phyloP scores from a whole-genome alignment of 2,888 invertebrate species.

The Drosophila maculinotata region DNA sequence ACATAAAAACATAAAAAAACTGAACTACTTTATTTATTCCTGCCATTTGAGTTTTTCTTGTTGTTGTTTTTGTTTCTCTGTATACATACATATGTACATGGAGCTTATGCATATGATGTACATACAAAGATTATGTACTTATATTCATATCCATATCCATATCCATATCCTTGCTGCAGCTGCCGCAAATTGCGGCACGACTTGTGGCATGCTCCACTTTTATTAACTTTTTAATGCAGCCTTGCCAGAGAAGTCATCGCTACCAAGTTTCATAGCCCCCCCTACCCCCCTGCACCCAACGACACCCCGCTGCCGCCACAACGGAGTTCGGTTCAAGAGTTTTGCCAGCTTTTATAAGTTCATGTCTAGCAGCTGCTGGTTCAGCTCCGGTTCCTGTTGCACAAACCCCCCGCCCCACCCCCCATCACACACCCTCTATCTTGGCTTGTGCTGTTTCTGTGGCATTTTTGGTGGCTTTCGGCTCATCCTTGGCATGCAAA shows the following conservation, averaged over 20 bases:
- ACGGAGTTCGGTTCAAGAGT: constrained; percentile 53
- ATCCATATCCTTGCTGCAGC: constrained; percentile 69
- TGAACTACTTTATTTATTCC: too few species aligned
- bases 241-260: constrained; percentile 35
- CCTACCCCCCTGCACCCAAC: background rate
- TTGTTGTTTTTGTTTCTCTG: background rate
- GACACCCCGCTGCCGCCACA: background rate
- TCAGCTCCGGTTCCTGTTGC: constrained; percentile 36
- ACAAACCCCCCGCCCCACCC: background rate
- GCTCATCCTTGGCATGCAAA: constrained; percentile 66
- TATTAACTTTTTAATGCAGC: constrained; percentile 81
- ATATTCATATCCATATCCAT: constrained; percentile 47
- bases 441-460: constrained; percentile 32
- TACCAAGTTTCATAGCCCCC: background rate
- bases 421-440: constrained; percentile 1
- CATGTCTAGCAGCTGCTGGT: constrained; percentile 73
- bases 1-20: too few species aligned
- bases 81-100: background rate
- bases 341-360: constrained; percentile 74
- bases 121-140: constrained; percentile 28
- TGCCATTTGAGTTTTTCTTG: too few species aligned
- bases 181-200: constrained; percentile 79
- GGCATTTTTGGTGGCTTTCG: constrained; percentile 42
- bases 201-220: constrained; percentile 80
- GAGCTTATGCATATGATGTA: constrained; percentile 1